These are phyloP conservation scores for Scytalopus superciliaris DNA, from an alignment of 2,113 vertebrate genomes.

Conservation along the genomic window DNA sequence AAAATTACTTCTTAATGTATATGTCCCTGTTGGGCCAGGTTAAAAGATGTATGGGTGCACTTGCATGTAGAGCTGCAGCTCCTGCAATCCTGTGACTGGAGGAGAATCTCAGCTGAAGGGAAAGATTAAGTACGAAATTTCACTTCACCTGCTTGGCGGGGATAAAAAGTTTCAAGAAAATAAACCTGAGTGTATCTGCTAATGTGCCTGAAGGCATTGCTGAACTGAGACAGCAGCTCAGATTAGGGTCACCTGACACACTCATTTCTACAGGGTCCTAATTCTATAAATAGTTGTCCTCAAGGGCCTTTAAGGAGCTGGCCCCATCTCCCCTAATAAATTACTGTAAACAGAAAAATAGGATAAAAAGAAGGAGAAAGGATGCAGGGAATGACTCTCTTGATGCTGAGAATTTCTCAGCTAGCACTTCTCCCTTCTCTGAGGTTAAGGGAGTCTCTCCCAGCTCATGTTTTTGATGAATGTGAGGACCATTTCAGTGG, in stretches of 20 bases:
- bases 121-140: neutral
- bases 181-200: neutral
- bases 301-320: neutral
- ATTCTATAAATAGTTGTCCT: neutral
- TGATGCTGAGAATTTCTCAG: neutral
- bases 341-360: neutral
- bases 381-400: neutral
- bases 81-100: neutral
- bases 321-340: neutral
- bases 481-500: neutral
- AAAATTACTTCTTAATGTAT: neutral
- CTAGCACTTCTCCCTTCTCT: neutral
- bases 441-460: neutral
- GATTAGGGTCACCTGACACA: neutral
- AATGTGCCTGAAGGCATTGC: neutral
- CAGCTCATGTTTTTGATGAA: neutral
- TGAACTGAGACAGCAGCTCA: neutral
- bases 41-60: neutral
- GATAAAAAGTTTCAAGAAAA: neutral
- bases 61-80: neutral
- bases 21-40: neutral
- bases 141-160: neutral
- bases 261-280: neutral
- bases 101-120: neutral
- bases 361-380: neutral